A percentile compares a stretch with the other conserved stretches of the same genome.
Conservation (phyloP, 2,888 invertebrate genomes). For the Apamea anceps region DNA sequence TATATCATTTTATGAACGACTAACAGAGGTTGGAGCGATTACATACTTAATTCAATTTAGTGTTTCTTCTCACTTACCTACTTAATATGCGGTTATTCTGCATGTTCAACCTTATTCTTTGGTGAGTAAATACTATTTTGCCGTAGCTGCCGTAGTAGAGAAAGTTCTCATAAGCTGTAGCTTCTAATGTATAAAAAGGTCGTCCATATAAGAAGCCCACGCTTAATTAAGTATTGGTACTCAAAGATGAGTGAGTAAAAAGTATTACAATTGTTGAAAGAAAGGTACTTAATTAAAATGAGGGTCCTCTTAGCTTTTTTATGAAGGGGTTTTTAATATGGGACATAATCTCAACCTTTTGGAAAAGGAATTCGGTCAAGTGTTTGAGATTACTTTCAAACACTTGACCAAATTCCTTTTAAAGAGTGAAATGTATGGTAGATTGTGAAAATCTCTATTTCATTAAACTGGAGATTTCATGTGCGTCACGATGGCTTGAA, state of each 20-base stretch:
- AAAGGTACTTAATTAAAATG: conserved; percentile 14
- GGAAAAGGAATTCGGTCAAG: no score
- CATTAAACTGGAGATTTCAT: background rate
- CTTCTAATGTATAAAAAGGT: background rate
- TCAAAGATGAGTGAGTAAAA: conserved; percentile 25
- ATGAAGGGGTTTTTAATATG: conserved; percentile 6
- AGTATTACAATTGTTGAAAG: conserved; percentile 11
- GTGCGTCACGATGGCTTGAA: no score
- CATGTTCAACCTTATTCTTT: background rate
- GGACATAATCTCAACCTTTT: conserved; percentile 17
- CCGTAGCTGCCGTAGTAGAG: no score
- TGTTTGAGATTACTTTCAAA: background rate
- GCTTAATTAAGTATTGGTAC: conserved; percentile 9
- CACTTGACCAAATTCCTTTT: background rate
- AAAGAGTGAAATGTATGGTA: background rate
- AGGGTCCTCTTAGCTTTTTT: conserved; percentile 25
- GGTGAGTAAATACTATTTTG: background rate
- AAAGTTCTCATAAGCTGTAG: background rate
- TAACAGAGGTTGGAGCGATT: background rate
- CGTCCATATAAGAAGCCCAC: background rate
- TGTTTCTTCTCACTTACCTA: background rate
- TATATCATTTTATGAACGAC: conserved; percentile 7
- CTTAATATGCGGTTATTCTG: background rate
- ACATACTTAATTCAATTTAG: conserved; percentile 4
- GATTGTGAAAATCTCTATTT: background rate